phyloP scores from a whole-genome alignment of 2,113 vertebrate genomes.

The Neoarius graeffei region DNA sequence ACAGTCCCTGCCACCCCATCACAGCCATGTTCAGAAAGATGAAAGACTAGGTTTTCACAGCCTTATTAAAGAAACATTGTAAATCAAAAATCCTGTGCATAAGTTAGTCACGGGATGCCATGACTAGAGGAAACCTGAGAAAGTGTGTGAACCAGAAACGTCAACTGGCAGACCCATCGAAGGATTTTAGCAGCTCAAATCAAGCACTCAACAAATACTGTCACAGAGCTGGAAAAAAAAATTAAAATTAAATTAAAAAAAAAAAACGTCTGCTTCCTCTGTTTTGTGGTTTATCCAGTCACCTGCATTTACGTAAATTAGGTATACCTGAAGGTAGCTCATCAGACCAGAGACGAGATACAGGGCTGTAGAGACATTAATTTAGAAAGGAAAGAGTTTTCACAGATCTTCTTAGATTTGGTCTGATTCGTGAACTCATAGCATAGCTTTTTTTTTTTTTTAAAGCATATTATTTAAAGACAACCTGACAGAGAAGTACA shows the following conservation, averaged over 20 bases:
- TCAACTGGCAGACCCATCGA: neutral
- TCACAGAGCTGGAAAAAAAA: neutral
- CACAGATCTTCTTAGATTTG: neutral
- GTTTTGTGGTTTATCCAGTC: neutral
- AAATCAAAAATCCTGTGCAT: conserved; percentile 37
- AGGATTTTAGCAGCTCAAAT: neutral
- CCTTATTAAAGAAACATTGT: conserved; percentile 41
- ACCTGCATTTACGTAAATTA: neutral
- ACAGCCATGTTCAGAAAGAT: conserved; percentile 30
- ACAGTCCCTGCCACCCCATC: conserved; percentile 12
- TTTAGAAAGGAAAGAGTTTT: neutral
- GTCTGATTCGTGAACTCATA: neutral
- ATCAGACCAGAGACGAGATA: neutral
- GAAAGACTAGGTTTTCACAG: conserved; percentile 16
- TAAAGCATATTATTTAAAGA: neutral
- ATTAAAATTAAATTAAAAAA: neutral
- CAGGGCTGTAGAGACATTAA: neutral
- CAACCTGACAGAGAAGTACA: neutral
- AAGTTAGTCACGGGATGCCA: conserved; percentile 39
- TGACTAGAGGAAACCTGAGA: conserved; percentile 1
- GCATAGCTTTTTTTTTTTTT: neutral
- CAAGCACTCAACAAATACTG: neutral
- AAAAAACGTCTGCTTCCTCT: neutral
- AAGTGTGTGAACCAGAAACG: neutral
- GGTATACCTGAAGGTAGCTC: neutral